A percentile compares a stretch with the other conserved stretches of the same genome.
These are phyloP conservation scores for Luscinia luscinia DNA, from an alignment of 2,797 vertebrate genomes.

Conservation along the genomic window DNA sequence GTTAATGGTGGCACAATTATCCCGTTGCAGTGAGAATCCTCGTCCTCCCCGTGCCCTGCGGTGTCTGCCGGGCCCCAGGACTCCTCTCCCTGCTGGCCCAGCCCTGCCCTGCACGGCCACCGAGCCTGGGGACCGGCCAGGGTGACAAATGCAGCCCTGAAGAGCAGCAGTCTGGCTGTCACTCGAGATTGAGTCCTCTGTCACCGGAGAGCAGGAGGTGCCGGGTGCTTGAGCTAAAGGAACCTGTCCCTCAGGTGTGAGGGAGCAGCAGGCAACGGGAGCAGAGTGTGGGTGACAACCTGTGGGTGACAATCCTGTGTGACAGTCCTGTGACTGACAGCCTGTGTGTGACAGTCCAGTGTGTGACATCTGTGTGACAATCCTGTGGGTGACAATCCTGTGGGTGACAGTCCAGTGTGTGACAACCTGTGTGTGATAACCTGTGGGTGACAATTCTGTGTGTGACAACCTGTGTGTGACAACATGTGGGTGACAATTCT, in stretches of 20 bases:
- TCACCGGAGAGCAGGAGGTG: slow-evolving; percentile 3
- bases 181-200: not conserved
- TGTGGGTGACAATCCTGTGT: too few relatives aligned
- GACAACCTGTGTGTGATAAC: too few relatives aligned
- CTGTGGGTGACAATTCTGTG: too few relatives aligned
- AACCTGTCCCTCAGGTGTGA: not conserved
- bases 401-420: too few relatives aligned
- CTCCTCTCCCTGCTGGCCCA: not conserved
- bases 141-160: not conserved
- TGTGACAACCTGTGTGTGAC: not conserved
- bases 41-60: fast-evolving
- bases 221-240: not conserved
- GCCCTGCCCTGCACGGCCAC: not conserved
- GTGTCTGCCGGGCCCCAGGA: fast-evolving
- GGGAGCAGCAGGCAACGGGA: not conserved
- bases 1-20: not conserved
- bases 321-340: too few relatives aligned
- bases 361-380: too few relatives aligned
- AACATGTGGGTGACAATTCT: too few relatives aligned
- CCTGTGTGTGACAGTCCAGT: too few relatives aligned
- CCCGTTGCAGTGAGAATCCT: not conserved
- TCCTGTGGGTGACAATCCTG: too few relatives aligned
- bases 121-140: not conserved
- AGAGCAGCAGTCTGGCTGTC: not conserved
- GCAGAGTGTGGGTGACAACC: fast-evolving